phyloP scores from a whole-genome alignment of 1,140 invertebrate genomes.

The Drosophila serrata region DNA sequence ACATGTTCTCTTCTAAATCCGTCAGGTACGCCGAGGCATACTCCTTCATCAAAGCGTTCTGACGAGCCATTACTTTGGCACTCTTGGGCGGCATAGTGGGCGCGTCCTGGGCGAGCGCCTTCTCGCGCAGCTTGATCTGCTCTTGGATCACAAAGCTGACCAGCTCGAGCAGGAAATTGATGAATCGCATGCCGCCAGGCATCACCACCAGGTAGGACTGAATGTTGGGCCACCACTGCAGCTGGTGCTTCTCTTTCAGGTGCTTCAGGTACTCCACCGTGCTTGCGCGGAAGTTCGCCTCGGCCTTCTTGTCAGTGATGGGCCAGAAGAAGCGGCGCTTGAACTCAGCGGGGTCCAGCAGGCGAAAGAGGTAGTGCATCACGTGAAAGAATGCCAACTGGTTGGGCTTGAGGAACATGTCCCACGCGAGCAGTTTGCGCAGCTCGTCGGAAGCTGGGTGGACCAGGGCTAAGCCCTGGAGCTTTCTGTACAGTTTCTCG shows the following conservation, averaged over 20 bases:
- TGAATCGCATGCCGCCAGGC: constrained; percentile 83
- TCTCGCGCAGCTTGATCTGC: constrained; percentile 66
- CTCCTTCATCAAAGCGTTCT: constrained; percentile 65
- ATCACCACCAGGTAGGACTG: constrained; percentile 81
- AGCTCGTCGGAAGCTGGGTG: constrained; percentile 71
- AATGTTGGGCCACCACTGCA: constrained; percentile 74
- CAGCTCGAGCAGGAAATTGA: constrained; percentile 74
- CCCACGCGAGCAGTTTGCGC: constrained; percentile 69
- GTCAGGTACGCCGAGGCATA: constrained; percentile 64
- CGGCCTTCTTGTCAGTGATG: constrained; percentile 85
- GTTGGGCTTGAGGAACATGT: constrained; percentile 87
- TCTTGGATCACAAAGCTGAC: constrained; percentile 72
- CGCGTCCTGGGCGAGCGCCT: constrained; percentile 32
- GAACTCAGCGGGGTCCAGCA: constrained; percentile 85
- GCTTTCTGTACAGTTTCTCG: constrained; percentile 63
- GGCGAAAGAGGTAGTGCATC: constrained; percentile 85
- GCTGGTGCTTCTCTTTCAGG: constrained; percentile 77
- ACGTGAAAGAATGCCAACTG: constrained; percentile 86
- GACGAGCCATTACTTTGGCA: constrained; percentile 46
- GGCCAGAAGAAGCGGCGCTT: constrained; percentile 86
- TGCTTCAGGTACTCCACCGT: constrained; percentile 79
- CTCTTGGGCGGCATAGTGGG: not conserved
- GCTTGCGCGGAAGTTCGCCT: constrained; percentile 85
- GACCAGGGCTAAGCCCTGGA: constrained; percentile 62
- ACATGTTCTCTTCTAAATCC: constrained; percentile 38